Evolutionary conservation across 2,888 invertebrate species (phyloP), one percentile per base, ranked within the genome.

Genomic region (Electrophaes corylata): DNA sequence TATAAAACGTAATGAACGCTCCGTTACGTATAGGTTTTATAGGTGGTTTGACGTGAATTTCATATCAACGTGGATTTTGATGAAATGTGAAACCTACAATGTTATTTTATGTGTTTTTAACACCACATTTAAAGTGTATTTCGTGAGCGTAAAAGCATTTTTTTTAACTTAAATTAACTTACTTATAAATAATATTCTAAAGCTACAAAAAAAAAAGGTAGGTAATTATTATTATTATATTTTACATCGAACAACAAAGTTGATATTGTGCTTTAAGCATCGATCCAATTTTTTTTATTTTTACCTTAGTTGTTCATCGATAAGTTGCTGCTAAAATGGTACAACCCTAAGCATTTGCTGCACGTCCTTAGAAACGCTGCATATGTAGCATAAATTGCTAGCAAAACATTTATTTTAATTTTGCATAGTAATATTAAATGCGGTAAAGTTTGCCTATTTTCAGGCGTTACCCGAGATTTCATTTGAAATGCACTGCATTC

Each of bases 1-100:
- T 71, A 77, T 85, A 80, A 84, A 84, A 75, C 57, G 60, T 75
- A 76, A 75, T 76, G 66, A 73, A 62, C 60, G 61, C 45, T 55
- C 35, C 63, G 65, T 64, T 61, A 58, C 62, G 39, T 67, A 62
- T 48, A 61, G 58, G 68, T 72, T 75, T 37, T 74, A 78, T 71
- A 50, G 61, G 47, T 50, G 57, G 58, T 54, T 62, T 64, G 57
- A 57, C 57, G 60, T 71, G 73, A 75, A 76, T 78, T 59, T 72
- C 69, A 71, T 71, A 76, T 49, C 40, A 49, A 46, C 45, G 46
- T 59, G 26, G 19, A 45, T 56, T 46, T 59, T 46, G 41, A 23
- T 44, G 37, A 44, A 52, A 52, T 37, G 52, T 44, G 19, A 51
- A 51, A 18, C 26, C 29, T 40, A 51, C 50, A 43, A 35, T 51